Evolutionary conservation across 2,888 invertebrate species (phyloP).

Genomic region (Artemia sp.): DNA sequence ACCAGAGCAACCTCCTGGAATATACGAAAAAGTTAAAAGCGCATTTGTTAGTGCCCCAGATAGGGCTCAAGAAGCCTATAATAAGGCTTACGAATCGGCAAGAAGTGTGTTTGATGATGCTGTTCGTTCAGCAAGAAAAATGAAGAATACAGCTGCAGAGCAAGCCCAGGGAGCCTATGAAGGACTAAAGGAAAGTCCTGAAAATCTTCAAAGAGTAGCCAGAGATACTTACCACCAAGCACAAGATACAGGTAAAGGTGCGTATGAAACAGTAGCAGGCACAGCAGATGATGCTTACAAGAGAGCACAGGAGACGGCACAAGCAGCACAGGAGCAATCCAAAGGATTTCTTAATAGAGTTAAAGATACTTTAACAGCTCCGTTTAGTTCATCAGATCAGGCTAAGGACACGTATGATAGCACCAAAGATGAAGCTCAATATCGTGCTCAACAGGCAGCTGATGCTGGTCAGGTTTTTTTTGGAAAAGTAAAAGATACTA

Average conservation of each 20-base stretch:
- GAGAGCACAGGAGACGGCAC: neutral
- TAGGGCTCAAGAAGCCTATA: constrained; percentile 4
- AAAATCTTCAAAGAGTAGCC: no score
- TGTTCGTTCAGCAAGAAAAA: neutral
- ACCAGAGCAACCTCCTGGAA: constrained; percentile 4
- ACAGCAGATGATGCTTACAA: neutral
- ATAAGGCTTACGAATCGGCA: neutral
- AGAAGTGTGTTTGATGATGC: neutral
- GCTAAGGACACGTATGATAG: neutral
- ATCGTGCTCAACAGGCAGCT: neutral
- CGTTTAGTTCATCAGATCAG: neutral
- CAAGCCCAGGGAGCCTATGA: neutral
- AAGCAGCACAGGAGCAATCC: constrained; percentile 2
- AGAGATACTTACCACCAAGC: neutral
- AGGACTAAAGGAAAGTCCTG: no score
- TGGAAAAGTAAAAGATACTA: neutral
- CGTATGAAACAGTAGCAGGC: constrained; percentile 8
- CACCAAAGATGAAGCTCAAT: neutral
- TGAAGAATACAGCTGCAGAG: neutral
- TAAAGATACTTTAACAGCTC: constrained; percentile 4
- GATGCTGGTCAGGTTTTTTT: constrained; percentile 1
- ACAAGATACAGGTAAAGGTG: neutral
- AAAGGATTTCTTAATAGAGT: neutral
- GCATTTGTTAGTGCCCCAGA: neutral
- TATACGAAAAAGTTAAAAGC: constrained; percentile 1